These are phyloP conservation scores for Rotaria socialis DNA, from an alignment of 2,888 invertebrate genomes.

Conservation along the genomic window DNA sequence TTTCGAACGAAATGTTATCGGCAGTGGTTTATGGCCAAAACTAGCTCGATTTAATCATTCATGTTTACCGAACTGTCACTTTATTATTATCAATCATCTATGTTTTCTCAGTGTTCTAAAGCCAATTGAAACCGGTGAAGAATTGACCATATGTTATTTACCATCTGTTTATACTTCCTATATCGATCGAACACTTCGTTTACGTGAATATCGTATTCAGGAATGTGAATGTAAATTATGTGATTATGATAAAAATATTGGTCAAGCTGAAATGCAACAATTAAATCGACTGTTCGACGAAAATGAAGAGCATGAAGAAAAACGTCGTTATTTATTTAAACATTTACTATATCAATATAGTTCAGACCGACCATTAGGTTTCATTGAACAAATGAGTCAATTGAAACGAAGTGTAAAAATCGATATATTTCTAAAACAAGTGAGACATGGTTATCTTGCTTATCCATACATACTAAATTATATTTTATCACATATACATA, in stretches of 20 bases:
- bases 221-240: not conserved
- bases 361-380: not conserved
- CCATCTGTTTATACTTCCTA: not conserved
- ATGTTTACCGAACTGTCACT: not conserved
- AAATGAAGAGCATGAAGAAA: not conserved
- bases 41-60: not conserved
- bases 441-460: not conserved
- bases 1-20: not conserved
- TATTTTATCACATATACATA: not conserved
- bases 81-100: not conserved
- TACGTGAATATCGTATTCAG: not conserved
- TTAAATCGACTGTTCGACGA: not conserved
- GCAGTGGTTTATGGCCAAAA: not conserved
- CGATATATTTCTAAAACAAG: not conserved
- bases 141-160: slow-evolving; percentile 3
- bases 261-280: slow-evolving; percentile 18
- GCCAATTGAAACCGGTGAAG: not conserved
- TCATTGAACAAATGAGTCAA: not conserved
- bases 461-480: not conserved
- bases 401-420: not conserved
- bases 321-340: not conserved
- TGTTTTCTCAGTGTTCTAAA: not conserved
- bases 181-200: not conserved
- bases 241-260: not conserved
- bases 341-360: not conserved